Conservation (phyloP, 2,888 invertebrate genomes). For the Eupithecia subfuscata region DNA sequence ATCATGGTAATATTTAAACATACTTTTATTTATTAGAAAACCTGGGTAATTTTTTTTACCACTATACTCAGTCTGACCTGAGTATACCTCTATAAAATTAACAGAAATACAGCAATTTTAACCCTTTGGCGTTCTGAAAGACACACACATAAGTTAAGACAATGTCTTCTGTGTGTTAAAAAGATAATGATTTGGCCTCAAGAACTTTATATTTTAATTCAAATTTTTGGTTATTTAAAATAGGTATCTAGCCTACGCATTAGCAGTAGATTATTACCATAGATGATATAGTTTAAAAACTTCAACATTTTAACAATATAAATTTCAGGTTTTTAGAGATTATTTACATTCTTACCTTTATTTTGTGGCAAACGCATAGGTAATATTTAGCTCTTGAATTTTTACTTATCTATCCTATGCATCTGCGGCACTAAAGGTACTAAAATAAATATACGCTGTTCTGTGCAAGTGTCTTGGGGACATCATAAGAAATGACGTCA, state of each 20-base stretch:
- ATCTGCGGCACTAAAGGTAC: neutral
- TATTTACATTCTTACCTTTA: neutral
- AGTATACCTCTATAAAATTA: too few relatives aligned
- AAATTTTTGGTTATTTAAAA: neutral
- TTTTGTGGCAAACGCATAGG: neutral
- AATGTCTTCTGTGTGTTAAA: too few relatives aligned
- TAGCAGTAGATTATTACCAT: neutral
- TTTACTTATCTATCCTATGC: neutral
- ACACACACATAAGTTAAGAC: too few relatives aligned
- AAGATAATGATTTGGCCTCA: neutral
- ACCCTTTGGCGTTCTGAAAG: too few relatives aligned
- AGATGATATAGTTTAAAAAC: neutral
- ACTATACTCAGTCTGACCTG: too few relatives aligned
- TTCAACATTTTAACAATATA: neutral
- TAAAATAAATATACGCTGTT: neutral
- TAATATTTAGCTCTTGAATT: neutral
- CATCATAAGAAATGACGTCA: neutral
- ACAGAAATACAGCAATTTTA: too few relatives aligned
- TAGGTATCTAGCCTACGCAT: neutral
- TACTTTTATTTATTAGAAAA: neutral
- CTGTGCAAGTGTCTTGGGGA: neutral
- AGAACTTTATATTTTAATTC: neutral
- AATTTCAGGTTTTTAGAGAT: neutral
- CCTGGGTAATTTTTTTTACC: neutral
- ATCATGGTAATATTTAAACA: neutral